These are phyloP conservation scores for Charina bottae DNA, from an alignment of 2,113 vertebrate genomes.

Conservation along the genomic window DNA sequence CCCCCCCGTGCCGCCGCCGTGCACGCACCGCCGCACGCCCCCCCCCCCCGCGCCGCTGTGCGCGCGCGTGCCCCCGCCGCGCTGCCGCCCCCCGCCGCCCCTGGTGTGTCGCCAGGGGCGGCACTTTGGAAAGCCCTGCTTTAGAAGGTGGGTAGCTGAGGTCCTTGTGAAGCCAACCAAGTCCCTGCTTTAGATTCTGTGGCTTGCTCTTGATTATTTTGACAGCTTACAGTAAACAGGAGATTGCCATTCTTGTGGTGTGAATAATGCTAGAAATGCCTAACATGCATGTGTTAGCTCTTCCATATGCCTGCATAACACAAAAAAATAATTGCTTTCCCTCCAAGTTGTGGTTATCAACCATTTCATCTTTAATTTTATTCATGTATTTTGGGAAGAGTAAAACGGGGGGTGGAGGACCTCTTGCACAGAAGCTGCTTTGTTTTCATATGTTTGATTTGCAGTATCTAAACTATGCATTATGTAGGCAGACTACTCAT, in stretches of 20 bases:
- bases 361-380: neutral
- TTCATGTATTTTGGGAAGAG: neutral
- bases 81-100: too few relatives aligned
- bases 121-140: too few relatives aligned
- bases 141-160: neutral
- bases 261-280: neutral
- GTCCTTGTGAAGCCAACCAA: neutral
- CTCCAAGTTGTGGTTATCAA: neutral
- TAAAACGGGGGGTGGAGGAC: neutral
- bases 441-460: neutral
- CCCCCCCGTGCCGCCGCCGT: too few relatives aligned
- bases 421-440: neutral
- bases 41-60: too few relatives aligned
- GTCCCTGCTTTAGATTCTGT: neutral
- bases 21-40: too few relatives aligned
- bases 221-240: neutral
- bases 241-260: neutral
- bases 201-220: neutral
- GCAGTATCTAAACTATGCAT: neutral
- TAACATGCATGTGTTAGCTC: neutral
- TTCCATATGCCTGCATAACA: neutral
- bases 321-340: neutral
- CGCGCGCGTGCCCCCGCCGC: too few relatives aligned
- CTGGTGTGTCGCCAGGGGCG: too few relatives aligned
- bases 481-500: neutral